Base-by-base conservation (phyloP, 2,797 vertebrate species). In the Galago senegalensis region DNA sequence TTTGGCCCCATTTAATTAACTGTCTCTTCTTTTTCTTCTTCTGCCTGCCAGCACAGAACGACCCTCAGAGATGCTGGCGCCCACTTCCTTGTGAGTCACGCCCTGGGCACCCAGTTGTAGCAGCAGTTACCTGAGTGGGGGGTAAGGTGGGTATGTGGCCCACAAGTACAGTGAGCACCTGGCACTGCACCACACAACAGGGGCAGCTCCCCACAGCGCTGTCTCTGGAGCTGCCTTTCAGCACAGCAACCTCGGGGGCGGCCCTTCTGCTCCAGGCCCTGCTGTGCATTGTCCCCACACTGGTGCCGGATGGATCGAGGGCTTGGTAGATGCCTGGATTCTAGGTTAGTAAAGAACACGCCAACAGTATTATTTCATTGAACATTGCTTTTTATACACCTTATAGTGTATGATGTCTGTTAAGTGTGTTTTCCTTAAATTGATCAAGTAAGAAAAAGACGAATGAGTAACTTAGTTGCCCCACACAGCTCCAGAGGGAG, bases 161-260 rank as follows among this genome's bases (percentile, higher is more conserved):
- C 31, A 13, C 97, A 97, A 81, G 97, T 96, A 60, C 49, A 40
- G 61, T 83, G 97, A 85, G 84, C 97, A 85, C 97, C 63, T 3
- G 79, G 31, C 20, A 98, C 97, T 58, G 97, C 97, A n/a, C 97
- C 91, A 72, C 91, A 95, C 81, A 93, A 97, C 34, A 90, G 92
- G 37, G 87, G 97, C 89, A 76, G 60, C n/a, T 92, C 91, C 60
- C 93, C 80, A 10, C 96, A 20, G 94, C 65, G 87, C 63, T 12
- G 65, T 95, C 97, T 98, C 93, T 98, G 98, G 21, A 96, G 75
- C 14, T 88, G 94, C 2, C 95, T 98, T 34, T 97, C 97, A 14
- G 97, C 96, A 91, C 99, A 99, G 27, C 97, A 98, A 93, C 98
- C 98, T 95, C 98, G 98, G 3, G 98, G 97, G 75, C 93, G 90